Conservation (phyloP, 2,113 vertebrate genomes). For the Clarias batrachus region DNA sequence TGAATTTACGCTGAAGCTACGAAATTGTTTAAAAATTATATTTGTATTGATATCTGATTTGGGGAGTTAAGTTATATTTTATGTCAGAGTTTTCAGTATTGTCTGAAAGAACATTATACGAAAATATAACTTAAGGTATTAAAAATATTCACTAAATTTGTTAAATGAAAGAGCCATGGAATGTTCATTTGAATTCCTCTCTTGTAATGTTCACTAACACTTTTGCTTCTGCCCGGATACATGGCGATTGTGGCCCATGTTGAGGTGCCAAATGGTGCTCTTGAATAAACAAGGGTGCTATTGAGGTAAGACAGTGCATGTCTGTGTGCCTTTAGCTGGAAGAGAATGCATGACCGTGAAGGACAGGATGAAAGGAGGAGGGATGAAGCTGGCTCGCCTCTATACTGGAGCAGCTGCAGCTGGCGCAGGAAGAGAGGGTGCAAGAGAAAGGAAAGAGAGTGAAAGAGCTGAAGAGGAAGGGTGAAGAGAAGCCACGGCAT, state of each 20-base stretch:
- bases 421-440: constrained; percentile 70
- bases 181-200: constrained; percentile 31
- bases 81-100: background rate
- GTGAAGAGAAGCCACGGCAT: constrained; percentile 52
- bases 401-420: constrained; percentile 55
- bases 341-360: constrained; percentile 48
- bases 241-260: constrained; percentile 14
- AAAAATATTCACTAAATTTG: background rate
- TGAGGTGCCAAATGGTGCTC: constrained; percentile 44
- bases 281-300: constrained; percentile 51
- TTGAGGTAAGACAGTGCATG: constrained; percentile 52
- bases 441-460: constrained; percentile 42
- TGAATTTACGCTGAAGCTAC: background rate
- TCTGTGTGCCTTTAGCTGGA: constrained; percentile 45
- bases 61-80: background rate
- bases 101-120: background rate
- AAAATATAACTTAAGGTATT: background rate
- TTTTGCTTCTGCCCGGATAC: constrained; percentile 40
- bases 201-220: constrained; percentile 35
- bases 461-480: constrained; percentile 19
- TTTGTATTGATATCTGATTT: background rate
- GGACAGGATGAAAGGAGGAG: constrained; percentile 56
- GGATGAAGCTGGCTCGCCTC: constrained; percentile 46
- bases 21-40: background rate
- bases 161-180: constrained; percentile 30